Evolutionary conservation across 2,888 invertebrate genomes (phyloP).

Genomic region (Drosophila helvetica): DNA sequence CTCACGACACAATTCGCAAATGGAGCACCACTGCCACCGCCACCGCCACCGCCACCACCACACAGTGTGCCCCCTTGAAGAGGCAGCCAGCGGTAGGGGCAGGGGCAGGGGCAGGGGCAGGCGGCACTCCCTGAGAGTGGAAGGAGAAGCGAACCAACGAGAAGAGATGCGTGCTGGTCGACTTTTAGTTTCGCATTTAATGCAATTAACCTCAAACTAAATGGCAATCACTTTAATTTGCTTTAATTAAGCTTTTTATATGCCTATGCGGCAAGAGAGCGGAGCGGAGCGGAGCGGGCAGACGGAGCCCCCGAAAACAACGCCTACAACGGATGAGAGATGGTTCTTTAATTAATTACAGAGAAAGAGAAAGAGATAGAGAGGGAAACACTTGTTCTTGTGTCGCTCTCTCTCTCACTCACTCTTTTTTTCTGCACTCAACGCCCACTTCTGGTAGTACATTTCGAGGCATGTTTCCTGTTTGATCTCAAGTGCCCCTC

Average conservation of each 20-base stretch:
- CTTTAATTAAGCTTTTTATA: conserved; percentile 81
- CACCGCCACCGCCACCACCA: background rate
- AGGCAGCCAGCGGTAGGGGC: background rate
- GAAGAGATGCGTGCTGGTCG: conserved; percentile 43
- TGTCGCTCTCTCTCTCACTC: conserved; percentile 6
- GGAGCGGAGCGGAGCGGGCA: conserved; percentile 8
- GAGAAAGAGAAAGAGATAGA: conserved; percentile 6
- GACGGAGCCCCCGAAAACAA: conserved; percentile 54
- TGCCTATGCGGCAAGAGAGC: conserved; percentile 54
- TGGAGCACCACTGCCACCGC: conserved; percentile 19
- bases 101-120: conserved; percentile 1
- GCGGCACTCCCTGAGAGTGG: conserved; percentile 37
- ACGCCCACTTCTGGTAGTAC: conserved; percentile 38
- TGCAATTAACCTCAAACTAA: conserved; percentile 83
- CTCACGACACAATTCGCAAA: conserved; percentile 74
- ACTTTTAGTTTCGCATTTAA: conserved; percentile 79
- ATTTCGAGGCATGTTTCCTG: conserved; percentile 52
- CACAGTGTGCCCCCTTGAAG: conserved; percentile 25
- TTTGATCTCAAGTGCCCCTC: conserved; percentile 45
- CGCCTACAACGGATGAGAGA: conserved; percentile 57
- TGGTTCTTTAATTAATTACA: conserved; percentile 69
- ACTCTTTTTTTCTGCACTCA: conserved; percentile 3
- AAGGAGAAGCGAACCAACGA: background rate
- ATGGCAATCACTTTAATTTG: conserved; percentile 83
- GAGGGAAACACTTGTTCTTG: conserved; percentile 13